phyloP scores from a whole-genome alignment of 2,113 vertebrate species.

The Myiozetetes cayanensis region DNA sequence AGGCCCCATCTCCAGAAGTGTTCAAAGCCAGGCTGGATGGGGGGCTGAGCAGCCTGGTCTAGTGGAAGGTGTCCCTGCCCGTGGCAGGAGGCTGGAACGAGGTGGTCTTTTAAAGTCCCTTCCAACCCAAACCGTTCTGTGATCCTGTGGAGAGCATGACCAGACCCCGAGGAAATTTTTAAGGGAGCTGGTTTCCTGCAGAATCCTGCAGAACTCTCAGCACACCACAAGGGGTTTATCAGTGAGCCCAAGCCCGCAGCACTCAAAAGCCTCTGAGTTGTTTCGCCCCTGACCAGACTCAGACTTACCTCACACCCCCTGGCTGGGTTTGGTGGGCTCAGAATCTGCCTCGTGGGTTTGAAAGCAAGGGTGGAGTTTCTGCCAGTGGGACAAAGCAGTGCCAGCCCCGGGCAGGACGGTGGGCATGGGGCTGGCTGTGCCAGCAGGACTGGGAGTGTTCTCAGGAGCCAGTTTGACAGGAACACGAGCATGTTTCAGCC shows the following conservation, averaged over 20 bases:
- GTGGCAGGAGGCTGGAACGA: not conserved
- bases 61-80: not conserved
- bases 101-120: not conserved
- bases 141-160: not conserved
- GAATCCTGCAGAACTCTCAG: not conserved
- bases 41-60: not conserved
- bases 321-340: not conserved
- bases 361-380: not conserved
- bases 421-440: not conserved
- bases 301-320: not conserved
- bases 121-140: not conserved
- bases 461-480: slow-evolving; percentile 24
- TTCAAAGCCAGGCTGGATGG: rapidly evolving
- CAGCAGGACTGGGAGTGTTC: not conserved
- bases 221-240: not conserved
- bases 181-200: not conserved
- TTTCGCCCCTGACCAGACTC: not conserved
- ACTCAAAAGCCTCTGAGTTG: not conserved
- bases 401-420: not conserved
- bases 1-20: not conserved
- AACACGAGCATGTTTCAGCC: not conserved
- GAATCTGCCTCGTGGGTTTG: not conserved
- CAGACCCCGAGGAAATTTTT: not conserved
- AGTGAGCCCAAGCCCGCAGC: not conserved
- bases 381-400: not conserved